phyloP scores from a whole-genome alignment of 1,140 invertebrate species.

The Aphelinus certus region DNA sequence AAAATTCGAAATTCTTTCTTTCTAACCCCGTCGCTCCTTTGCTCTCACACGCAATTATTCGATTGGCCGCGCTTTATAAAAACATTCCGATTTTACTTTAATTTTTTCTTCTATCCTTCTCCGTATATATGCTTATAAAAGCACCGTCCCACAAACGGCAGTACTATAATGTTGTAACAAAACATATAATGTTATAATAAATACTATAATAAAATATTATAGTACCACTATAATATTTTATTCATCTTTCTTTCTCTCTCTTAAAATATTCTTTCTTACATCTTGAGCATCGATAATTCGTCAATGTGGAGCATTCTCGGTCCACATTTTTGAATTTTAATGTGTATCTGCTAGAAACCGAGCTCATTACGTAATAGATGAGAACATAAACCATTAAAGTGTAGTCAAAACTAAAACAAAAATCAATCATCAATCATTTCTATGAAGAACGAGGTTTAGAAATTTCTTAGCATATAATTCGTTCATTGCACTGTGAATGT shows the following conservation, averaged over 20 bases:
- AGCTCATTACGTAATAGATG: too few species aligned
- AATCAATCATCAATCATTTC: too few species aligned
- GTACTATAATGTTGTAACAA: not conserved
- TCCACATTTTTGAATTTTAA: not conserved
- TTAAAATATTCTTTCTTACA: constrained; percentile 36
- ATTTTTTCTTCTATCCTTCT: constrained; percentile 13
- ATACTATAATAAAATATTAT: too few species aligned
- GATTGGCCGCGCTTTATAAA: constrained; percentile 35
- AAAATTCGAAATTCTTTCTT: too few species aligned
- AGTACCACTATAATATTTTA: constrained; percentile 35
- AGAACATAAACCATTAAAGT: too few species aligned
- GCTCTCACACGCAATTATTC: constrained; percentile 6
- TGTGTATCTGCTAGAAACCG: too few species aligned
- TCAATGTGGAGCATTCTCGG: constrained; percentile 25
- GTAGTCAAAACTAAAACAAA: too few species aligned
- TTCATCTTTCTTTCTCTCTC: constrained; percentile 4
- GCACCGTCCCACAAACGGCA: constrained; percentile 46
- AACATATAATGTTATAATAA: too few species aligned
- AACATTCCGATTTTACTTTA: constrained; percentile 47
- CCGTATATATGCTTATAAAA: constrained; percentile 37
- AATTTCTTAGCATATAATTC: too few species aligned
- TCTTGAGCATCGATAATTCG: constrained; percentile 23
- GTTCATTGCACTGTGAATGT: too few species aligned
- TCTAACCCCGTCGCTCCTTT: too few species aligned
- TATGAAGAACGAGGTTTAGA: too few species aligned